phyloP scores from a whole-genome alignment of 1,140 invertebrate species.

The Diachasmimorpha longicaudata region DNA sequence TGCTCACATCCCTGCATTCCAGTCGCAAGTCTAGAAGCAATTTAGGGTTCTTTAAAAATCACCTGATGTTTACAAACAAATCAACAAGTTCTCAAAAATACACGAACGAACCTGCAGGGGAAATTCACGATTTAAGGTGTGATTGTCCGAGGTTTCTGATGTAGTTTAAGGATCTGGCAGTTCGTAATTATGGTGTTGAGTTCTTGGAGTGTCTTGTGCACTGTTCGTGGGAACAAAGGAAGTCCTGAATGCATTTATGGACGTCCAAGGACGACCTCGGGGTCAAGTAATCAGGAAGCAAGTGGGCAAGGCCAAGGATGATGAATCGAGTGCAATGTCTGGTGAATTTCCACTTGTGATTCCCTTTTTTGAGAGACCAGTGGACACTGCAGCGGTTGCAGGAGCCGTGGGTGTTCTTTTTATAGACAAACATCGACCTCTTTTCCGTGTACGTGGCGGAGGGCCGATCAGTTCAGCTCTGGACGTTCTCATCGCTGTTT shows the following conservation, averaged over 20 bases:
- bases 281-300: neutral
- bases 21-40: too few species aligned
- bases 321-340: neutral
- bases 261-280: neutral
- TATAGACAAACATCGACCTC: slow-evolving; percentile 57
- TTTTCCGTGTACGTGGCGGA: slow-evolving; percentile 40
- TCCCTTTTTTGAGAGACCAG: neutral
- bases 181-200: too few species aligned
- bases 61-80: neutral
- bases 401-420: slow-evolving; percentile 52
- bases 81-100: neutral
- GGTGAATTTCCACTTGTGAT: neutral
- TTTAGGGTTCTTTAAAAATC: neutral
- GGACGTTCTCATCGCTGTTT: slow-evolving; percentile 33
- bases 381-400: neutral
- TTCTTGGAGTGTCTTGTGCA: too few species aligned
- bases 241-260: neutral
- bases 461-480: slow-evolving; percentile 34
- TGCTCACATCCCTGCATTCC: neutral
- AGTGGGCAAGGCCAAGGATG: neutral
- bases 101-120: neutral
- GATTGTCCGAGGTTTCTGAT: neutral
- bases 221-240: neutral
- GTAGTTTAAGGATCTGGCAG: neutral
- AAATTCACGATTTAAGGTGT: neutral